phyloP scores from a whole-genome alignment of 64 coral and sea anemone species.

The Dendrophyllia cribrosa region DNA sequence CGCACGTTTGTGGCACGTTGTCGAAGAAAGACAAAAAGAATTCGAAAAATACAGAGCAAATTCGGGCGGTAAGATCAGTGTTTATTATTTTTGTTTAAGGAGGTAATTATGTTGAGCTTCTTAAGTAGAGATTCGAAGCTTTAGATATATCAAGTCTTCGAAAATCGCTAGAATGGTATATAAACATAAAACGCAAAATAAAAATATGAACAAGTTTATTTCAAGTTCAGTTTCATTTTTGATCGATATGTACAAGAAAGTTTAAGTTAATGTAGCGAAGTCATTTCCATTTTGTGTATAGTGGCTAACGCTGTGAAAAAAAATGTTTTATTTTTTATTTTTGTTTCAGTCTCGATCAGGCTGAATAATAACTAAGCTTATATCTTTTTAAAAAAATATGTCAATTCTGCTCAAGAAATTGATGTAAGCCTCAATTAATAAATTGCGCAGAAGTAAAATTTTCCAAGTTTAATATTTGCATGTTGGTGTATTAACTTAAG shows the following conservation, averaged over 20 bases:
- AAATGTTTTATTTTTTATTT: constrained; percentile 52
- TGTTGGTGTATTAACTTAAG: too few species aligned
- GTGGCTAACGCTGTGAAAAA: neutral
- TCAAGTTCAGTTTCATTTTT: too few species aligned
- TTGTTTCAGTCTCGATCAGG: neutral
- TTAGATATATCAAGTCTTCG: too few species aligned
- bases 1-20: constrained; percentile 4
- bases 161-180: too few species aligned
- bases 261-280: neutral
- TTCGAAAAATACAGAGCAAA: constrained; percentile 1
- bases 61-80: neutral
- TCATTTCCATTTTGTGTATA: neutral
- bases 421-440: too few species aligned
- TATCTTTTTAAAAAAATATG: too few species aligned
- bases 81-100: constrained; percentile 12
- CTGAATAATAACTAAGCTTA: neutral
- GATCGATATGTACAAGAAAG: too few species aligned
- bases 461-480: too few species aligned
- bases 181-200: too few species aligned
- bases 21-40: constrained; percentile 37
- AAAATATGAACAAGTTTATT: too few species aligned
- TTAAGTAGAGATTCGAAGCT: neutral
- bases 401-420: neutral
- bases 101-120: neutral
- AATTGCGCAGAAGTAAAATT: too few species aligned